Base-by-base conservation (phyloP, 2,113 vertebrate species). In the Alectura lathami region DNA sequence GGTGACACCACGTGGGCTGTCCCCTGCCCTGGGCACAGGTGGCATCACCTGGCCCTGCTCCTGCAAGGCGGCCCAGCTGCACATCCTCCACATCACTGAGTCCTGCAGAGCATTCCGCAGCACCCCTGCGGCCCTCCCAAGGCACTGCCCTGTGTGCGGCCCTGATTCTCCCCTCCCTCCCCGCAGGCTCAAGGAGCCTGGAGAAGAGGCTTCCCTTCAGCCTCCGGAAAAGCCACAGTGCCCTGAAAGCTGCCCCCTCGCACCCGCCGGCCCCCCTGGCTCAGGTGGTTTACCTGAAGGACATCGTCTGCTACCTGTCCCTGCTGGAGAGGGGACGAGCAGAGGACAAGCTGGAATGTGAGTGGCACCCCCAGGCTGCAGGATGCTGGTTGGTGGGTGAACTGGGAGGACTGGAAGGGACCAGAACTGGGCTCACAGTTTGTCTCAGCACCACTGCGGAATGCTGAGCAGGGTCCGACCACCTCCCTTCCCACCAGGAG, bases 341-440 rank as follows among this genome's bases (percentile, higher is more conserved):
- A 30, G 98, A 99, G 86, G 99, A 99, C 97, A 99, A 99, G 96
- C 98, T 99, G 88, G 99, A 99, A 96, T 99, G 99, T 99, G 97
- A 99, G 99, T 98, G 80, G 63, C 42, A n/a, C 22, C 9, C 30
- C 4, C 47, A 20, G 16, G 8, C 14, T 6, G 1, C 0, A 1
- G 70, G 21, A n/a, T 67, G 24, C 38, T 5, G 7, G 45, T 36
- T 67, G 54, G 47, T 40, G 62, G n/a, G 16, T n/a, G 20, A 43
- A 56, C 22, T 23, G 47, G 47, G 63, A 43, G 34, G 26, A 42
- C 24, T 38, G 23, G 12, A 43, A 16, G 30, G 10, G 50, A 26
- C 7, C 36, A 10, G 8, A 24, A 29, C 40, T 15, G 18, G 40
- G 63, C 29, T 22, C 13, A 13, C 30, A 64, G 40, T 29, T 43